Conservation (phyloP, 2,113 vertebrate species). For the Rhabdomys dilectus region DNA sequence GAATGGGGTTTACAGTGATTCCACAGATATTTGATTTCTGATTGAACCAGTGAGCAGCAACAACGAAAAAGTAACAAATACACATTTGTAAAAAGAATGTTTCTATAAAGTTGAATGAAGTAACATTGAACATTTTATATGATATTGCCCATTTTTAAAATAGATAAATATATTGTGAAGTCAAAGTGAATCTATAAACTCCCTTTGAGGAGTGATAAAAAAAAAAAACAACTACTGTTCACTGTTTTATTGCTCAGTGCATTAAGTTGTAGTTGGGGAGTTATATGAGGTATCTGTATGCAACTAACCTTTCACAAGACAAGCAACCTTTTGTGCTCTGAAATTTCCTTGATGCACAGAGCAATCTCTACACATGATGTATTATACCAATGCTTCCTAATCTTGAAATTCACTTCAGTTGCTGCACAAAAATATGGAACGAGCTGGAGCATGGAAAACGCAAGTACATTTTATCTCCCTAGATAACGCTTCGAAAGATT, state of each 20-base stretch:
- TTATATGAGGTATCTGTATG: background rate
- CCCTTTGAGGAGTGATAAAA: background rate
- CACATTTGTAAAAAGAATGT: background rate
- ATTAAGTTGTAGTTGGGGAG: background rate
- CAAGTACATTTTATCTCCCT: background rate
- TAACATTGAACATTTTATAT: background rate
- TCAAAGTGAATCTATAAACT: background rate
- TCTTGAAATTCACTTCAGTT: conserved; percentile 46
- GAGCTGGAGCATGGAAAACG: background rate
- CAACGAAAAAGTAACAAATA: background rate
- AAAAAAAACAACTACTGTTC: background rate
- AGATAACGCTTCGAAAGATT: conserved; percentile 22
- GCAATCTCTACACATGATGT: conserved; percentile 12
- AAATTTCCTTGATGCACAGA: conserved; percentile 41
- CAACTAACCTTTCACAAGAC: conserved; percentile 12
- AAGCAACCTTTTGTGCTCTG: background rate
- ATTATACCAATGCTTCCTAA: conserved; percentile 10
- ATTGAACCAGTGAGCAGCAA: background rate
- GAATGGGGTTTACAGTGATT: background rate
- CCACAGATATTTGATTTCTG: background rate
- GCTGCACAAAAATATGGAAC: conserved; percentile 32
- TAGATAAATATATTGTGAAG: background rate
- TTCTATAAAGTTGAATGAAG: background rate
- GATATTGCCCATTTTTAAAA: background rate
- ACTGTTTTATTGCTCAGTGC: background rate